Conservation (phyloP, 2,888 invertebrate species). For the Hirudinaria manillensis region DNA sequence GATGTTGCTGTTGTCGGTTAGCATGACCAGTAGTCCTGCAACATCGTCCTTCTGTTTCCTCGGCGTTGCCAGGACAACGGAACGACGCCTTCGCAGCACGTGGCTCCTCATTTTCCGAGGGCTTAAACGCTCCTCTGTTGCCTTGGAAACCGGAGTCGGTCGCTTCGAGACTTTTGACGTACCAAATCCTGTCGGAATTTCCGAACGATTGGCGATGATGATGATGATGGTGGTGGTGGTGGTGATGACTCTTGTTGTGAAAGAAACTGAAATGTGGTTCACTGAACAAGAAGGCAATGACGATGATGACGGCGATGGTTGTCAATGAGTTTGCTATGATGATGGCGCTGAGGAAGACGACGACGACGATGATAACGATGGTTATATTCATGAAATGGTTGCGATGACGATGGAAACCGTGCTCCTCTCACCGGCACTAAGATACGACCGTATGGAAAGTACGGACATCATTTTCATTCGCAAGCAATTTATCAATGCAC, state of each 20-base stretch:
- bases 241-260: too few relatives aligned
- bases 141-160: neutral
- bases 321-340: too few relatives aligned
- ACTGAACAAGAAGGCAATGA: too few relatives aligned
- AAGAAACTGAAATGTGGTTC: too few relatives aligned
- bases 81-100: neutral
- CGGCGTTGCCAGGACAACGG: neutral
- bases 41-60: neutral
- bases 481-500: neutral
- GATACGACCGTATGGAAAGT: neutral
- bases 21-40: neutral
- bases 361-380: too few relatives aligned
- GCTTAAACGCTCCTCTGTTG: neutral
- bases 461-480: neutral
- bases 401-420: too few relatives aligned
- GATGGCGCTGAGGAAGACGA: too few relatives aligned
- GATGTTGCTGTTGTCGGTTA: neutral
- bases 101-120: neutral
- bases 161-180: slow-evolving; percentile 11
- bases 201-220: neutral
- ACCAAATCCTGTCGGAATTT: slow-evolving; percentile 20
- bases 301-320: too few relatives aligned
- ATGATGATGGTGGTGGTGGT: too few relatives aligned
- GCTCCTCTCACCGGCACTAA: too few relatives aligned
- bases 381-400: too few relatives aligned